phyloP scores from a whole-genome alignment of 2,888 invertebrate species.

The Phyto melanocephala region DNA sequence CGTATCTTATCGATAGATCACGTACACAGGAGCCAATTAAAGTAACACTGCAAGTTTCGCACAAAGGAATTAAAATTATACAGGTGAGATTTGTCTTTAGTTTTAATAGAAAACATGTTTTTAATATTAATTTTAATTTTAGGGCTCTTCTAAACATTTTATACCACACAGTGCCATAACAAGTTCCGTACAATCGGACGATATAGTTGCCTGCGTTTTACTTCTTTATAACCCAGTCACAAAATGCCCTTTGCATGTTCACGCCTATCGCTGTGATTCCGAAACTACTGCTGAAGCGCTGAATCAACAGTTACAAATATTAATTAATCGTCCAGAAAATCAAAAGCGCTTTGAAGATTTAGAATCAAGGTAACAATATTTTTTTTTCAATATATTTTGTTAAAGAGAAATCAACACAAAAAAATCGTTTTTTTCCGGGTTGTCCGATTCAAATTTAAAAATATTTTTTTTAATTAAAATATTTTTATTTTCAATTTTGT shows the following conservation, averaged over 20 bases:
- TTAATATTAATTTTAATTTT: background rate
- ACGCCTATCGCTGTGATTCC: slow-evolving; percentile 96
- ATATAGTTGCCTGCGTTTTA: slow-evolving; percentile 95
- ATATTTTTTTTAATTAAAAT: too few species aligned
- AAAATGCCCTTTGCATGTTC: slow-evolving; percentile 95
- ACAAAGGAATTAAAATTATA: slow-evolving; percentile 95
- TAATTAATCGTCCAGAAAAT: slow-evolving; percentile 91
- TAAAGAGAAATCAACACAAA: too few species aligned
- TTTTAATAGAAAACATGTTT: too few species aligned
- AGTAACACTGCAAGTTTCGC: slow-evolving; percentile 93
- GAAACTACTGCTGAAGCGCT: slow-evolving; percentile 94
- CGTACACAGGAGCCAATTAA: slow-evolving; percentile 92
- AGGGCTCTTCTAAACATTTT: slow-evolving; percentile 91
- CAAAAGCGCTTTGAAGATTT: slow-evolving; percentile 91
- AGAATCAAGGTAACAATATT: slow-evolving; percentile 80
- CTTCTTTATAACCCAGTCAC: slow-evolving; percentile 96
- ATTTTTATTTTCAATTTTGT: too few species aligned
- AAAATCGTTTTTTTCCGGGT: too few species aligned
- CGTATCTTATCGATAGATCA: slow-evolving; percentile 90
- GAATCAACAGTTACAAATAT: slow-evolving; percentile 89
- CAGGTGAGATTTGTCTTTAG: slow-evolving; percentile 81
- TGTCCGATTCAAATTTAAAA: too few species aligned
- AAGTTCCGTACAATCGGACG: slow-evolving; percentile 92
- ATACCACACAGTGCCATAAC: slow-evolving; percentile 96
- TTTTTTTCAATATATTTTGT: too few species aligned